Evolutionary conservation across 2,888 invertebrate genomes (phyloP).

Genomic region (Tiphia femorata): DNA sequence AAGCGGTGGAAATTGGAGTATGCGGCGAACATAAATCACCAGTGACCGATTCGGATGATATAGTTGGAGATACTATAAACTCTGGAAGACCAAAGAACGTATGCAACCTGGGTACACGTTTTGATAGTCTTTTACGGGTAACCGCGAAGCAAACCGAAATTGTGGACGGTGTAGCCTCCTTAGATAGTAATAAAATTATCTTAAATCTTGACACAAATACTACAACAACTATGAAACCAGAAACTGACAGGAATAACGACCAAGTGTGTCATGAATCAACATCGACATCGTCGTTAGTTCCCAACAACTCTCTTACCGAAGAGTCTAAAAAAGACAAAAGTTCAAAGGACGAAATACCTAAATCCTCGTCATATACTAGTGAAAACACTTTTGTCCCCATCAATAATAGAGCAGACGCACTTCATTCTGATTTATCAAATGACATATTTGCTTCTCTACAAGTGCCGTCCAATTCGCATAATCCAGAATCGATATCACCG

Average conservation of each 20-base stretch:
- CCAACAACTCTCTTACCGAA: conserved; percentile 24
- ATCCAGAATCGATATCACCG: conserved; percentile 77
- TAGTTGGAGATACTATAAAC: conserved; percentile 27
- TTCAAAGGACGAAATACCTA: conserved; percentile 49
- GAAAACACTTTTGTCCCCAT: conserved; percentile 65
- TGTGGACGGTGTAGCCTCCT: conserved; percentile 24
- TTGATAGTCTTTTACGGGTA: conserved; percentile 56
- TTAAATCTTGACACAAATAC: conserved; percentile 66
- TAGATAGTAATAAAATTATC: conserved; percentile 57
- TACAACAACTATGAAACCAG: conserved; percentile 63
- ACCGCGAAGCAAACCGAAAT: conserved; percentile 45
- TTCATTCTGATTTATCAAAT: conserved; percentile 73
- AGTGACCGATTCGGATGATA: conserved; percentile 38
- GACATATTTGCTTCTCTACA: conserved; percentile 75
- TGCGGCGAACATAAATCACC: too few species aligned
- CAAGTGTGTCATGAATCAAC: conserved; percentile 18
- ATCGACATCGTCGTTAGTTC: conserved; percentile 26
- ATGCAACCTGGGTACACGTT: conserved; percentile 55
- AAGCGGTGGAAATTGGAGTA: too few species aligned
- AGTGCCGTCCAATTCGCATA: conserved; percentile 72
- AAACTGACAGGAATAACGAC: conserved; percentile 26
- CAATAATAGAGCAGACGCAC: conserved; percentile 53
- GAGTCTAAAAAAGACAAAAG: conserved; percentile 38
- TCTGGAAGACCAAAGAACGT: conserved; percentile 47
- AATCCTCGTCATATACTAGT: conserved; percentile 57